Evolutionary conservation across 2,113 vertebrate species (phyloP), one percentile per base, ranked within the genome.

Genomic region (Pimephales promelas): DNA sequence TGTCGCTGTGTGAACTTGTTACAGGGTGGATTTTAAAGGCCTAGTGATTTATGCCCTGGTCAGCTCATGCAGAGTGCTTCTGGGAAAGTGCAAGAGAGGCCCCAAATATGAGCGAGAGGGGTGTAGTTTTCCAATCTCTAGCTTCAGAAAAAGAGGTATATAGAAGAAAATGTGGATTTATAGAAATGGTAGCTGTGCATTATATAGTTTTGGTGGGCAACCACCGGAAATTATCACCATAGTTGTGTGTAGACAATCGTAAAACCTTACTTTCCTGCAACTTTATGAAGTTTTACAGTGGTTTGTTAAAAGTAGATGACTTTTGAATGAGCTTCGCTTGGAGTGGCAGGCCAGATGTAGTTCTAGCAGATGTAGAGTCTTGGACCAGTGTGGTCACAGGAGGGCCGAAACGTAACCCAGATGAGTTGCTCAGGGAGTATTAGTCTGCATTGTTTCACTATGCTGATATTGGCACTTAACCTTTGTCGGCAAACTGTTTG

Each of bases 401-500:
- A 59, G 54, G 74, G 56, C 76, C 18, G 56, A 62, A 79, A 62
- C 14, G 9, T 79, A 61, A 79, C 36, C 56, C 36, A 62, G 56
- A 79, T 79, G 76, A 43, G 61, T 79, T 59, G 56, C 76, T 79
- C 36, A 2, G 56, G 56, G 14, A 79, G 76, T 79, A 61, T 79
- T 62, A 45, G 56, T 45, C n/a, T 61, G 56, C 56, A 62, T 62
- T 79, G 76, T 61, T 79, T 45, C 76, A 45, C 8, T 2, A 13
- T 79, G 76, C 5, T 79, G 76, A 79, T 26, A 79, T 79, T 79
- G 76, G 76, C 76, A 45, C 76, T 61, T 79, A 79, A 79, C 76
- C 56, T 61, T 79, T 45, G 76, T 79, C 56, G 28, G 61, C 36
- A 79, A 79, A 59, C 75, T 59, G 6, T 59, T 59, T 77, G 75